Conservation (phyloP, 2,888 invertebrate genomes). For the Chrysotoxum bicinctum region DNA sequence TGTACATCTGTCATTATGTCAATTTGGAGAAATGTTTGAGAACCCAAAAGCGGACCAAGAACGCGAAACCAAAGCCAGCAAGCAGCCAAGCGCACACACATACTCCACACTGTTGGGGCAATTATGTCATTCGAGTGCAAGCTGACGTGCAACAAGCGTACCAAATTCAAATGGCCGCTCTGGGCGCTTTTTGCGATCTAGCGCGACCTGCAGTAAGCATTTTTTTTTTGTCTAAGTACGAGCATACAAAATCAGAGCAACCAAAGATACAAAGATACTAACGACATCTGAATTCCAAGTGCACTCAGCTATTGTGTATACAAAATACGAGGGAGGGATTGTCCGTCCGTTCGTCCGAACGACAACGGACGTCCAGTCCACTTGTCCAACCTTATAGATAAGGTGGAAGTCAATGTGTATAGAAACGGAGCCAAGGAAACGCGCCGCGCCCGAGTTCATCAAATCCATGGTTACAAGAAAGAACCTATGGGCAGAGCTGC, state of each 20-base stretch:
- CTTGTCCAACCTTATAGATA: conserved; percentile 36
- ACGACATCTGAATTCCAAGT: conserved; percentile 69
- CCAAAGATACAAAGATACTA: conserved; percentile 45
- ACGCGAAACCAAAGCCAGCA: conserved; percentile 12
- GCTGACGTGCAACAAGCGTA: conserved; percentile 76
- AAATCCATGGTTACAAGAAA: background rate
- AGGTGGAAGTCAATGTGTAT: conserved; percentile 4
- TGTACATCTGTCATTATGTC: conserved; percentile 77
- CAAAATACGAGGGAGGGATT: conserved; percentile 48
- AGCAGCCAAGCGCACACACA: background rate
- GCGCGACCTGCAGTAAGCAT: conserved; percentile 24
- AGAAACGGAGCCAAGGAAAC: conserved; percentile 2
- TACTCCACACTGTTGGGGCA: conserved; percentile 69
- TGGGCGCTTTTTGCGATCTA: conserved; percentile 48
- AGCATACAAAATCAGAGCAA: conserved; percentile 63
- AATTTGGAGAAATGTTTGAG: conserved; percentile 76
- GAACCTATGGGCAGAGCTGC: conserved; percentile 23
- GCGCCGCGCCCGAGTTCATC: conserved; percentile 50
- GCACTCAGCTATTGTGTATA: conserved; percentile 48
- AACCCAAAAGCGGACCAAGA: conserved; percentile 68
- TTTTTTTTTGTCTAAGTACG: background rate
- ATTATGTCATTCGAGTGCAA: conserved; percentile 76
- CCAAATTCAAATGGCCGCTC: conserved; percentile 73
- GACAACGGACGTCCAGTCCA: conserved; percentile 15
- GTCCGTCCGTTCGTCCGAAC: background rate